Conservation (phyloP, 92 coral and sea anemone species). For the Hydrozoanthus gracilis region DNA sequence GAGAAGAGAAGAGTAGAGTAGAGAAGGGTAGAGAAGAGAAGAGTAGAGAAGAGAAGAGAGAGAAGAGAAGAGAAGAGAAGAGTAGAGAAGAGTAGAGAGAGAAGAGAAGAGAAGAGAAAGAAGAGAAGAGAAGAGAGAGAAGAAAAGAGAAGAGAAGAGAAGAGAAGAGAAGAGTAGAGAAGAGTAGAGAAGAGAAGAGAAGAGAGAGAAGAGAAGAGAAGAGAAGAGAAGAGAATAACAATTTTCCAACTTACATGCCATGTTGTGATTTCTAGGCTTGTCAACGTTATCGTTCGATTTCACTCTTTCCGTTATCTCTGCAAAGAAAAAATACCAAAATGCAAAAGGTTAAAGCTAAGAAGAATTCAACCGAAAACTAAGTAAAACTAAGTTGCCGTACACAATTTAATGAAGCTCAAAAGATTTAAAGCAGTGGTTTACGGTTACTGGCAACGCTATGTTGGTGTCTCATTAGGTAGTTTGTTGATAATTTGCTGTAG, state of each 20-base stretch:
- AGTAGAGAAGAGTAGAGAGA: background rate
- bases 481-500: too few species aligned
- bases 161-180: background rate
- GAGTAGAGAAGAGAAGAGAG: too few species aligned
- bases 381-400: too few species aligned
- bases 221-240: background rate
- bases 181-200: background rate
- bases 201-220: background rate
- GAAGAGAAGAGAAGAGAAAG: background rate
- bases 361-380: too few species aligned
- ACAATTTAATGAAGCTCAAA: too few species aligned
- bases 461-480: too few species aligned
- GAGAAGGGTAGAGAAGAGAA: background rate
- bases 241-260: background rate
- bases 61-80: background rate
- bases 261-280: background rate
- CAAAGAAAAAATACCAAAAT: background rate
- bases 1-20: background rate
- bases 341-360: background rate
- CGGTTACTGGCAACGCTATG: too few species aligned
- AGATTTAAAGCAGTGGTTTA: too few species aligned
- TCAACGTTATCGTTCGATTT: background rate
- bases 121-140: background rate
- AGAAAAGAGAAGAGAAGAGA: background rate
- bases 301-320: constrained; percentile 13